These are phyloP conservation scores for Numenius phaeopus DNA, from an alignment of 2,797 vertebrate genomes.

Conservation along the genomic window DNA sequence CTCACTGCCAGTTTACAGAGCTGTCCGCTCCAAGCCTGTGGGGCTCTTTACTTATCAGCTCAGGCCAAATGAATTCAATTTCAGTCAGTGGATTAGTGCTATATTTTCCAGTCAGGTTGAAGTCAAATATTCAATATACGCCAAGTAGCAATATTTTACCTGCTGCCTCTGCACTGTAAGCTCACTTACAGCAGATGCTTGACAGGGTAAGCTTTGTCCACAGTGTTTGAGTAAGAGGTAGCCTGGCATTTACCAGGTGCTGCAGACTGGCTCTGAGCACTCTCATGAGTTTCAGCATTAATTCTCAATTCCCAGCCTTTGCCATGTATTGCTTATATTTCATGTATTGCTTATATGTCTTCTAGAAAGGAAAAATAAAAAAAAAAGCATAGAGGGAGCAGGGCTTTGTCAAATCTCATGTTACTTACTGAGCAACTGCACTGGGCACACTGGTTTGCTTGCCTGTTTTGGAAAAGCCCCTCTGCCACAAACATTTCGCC, in stretches of 20 bases:
- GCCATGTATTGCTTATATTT: background rate
- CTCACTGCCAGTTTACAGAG: background rate
- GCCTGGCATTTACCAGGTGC: background rate
- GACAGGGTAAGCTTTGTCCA: background rate
- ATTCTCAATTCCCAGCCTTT: background rate
- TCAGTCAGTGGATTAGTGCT: background rate
- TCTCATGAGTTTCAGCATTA: background rate
- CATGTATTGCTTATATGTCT: background rate
- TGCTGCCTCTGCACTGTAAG: background rate
- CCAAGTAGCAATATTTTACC: slow-evolving; percentile 15
- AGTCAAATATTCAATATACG: background rate
- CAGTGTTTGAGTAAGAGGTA: background rate
- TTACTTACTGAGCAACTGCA: slow-evolving; percentile 86
- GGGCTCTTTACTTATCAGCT: background rate
- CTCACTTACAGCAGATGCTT: background rate
- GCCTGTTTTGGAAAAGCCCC: slow-evolving; percentile 82
- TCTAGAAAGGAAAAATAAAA: background rate
- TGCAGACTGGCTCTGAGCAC: background rate
- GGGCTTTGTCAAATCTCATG: background rate
- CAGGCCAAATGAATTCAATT: background rate
- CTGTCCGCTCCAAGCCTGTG: background rate
- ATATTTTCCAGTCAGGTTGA: background rate
- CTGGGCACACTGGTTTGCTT: slow-evolving; percentile 84
- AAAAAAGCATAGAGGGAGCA: background rate
- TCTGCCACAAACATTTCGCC: slow-evolving; percentile 83